A percentile compares a stretch with the other conserved stretches of the same genome.
Conservation (phyloP, 2,113 vertebrate genomes). For the Podilymbus podiceps region DNA sequence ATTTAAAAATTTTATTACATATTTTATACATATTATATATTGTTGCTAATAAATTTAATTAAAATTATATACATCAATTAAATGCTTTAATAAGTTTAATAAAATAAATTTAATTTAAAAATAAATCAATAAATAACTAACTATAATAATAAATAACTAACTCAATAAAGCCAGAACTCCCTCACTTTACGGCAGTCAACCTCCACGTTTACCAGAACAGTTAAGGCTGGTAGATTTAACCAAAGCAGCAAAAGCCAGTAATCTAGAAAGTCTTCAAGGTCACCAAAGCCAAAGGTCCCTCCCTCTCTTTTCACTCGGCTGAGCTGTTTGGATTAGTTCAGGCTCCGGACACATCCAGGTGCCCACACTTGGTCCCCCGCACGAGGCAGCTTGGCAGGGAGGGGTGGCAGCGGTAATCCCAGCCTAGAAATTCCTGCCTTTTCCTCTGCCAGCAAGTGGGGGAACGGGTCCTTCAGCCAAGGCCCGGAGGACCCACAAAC, state of each 20-base stretch:
- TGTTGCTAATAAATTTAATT: too few species aligned
- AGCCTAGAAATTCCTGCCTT: neutral
- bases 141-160: too few species aligned
- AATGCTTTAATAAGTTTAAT: too few species aligned
- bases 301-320: neutral
- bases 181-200: neutral
- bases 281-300: neutral
- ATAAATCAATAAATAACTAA: too few species aligned
- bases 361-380: fast-evolving
- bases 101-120: too few species aligned
- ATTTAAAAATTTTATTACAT: too few species aligned
- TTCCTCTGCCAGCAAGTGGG: neutral
- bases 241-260: neutral
- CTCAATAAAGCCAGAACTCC: neutral
- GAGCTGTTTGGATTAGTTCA: neutral
- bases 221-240: neutral
- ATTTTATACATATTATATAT: too few species aligned
- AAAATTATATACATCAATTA: too few species aligned
- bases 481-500: neutral
- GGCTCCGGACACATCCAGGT: neutral
- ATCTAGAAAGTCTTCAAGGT: neutral
- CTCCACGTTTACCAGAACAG: neutral
- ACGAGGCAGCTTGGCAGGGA: neutral
- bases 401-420: neutral
- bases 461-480: neutral